These are phyloP conservation scores for Malurus alboscapulatus DNA, from an alignment of 2,113 vertebrate species.

Conservation along the genomic window DNA sequence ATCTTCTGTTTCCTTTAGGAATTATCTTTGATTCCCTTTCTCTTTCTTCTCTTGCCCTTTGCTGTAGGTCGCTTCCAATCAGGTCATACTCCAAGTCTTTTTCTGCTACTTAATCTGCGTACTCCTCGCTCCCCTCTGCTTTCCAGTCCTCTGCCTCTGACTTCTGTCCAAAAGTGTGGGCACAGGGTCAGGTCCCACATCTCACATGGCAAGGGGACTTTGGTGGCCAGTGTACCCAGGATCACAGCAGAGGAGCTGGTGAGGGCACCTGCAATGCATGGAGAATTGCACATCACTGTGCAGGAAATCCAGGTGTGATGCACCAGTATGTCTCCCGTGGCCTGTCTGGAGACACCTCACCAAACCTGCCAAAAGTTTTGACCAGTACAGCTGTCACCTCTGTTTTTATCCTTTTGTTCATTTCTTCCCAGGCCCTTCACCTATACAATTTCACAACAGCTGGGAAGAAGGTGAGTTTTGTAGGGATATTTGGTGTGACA, in stretches of 20 bases:
- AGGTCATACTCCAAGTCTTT: not conserved
- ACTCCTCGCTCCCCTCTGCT: not conserved
- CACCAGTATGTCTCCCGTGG: rapidly evolving
- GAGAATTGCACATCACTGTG: not conserved
- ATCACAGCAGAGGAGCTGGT: not conserved
- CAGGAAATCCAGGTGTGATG: not conserved
- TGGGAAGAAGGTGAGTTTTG: not conserved
- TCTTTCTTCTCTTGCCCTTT: constrained; percentile 19
- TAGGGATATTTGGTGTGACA: not conserved
- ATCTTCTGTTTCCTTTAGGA: not conserved
- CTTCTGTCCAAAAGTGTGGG: not conserved
- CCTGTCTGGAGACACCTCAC: not conserved
- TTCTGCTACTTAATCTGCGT: not conserved
- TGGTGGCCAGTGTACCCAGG: not conserved
- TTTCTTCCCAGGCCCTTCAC: not conserved
- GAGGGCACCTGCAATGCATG: not conserved
- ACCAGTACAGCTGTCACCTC: not conserved
- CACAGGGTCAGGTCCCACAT: not conserved
- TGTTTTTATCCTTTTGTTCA: not conserved
- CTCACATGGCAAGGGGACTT: not conserved
- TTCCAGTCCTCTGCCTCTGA: not conserved
- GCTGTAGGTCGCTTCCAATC: not conserved
- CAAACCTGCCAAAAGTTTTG: not conserved
- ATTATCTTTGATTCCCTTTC: not conserved
- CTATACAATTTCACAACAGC: not conserved